Conservation (phyloP, 2,888 invertebrate species). For the Dolomedes plantarius region DNA sequence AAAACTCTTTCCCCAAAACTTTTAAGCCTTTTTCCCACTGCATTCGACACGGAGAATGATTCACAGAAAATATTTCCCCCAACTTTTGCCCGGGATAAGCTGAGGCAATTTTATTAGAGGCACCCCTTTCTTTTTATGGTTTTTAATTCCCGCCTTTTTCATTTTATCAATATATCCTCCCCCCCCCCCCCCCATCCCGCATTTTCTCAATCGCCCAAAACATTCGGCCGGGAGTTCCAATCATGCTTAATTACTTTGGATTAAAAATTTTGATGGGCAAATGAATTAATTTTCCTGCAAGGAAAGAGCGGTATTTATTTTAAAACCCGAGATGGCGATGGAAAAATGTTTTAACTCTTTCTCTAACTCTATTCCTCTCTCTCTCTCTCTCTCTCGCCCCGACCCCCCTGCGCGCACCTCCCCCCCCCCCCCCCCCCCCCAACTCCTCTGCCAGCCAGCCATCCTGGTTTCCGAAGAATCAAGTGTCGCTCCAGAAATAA, state of each 20-base stretch:
- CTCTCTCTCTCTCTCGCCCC: constrained; percentile 1
- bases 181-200: background rate
- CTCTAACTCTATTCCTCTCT: background rate
- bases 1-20: background rate
- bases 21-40: background rate
- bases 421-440: constrained; percentile 13
- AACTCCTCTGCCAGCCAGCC: constrained; percentile 13
- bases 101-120: background rate
- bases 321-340: constrained; percentile 53
- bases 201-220: constrained; percentile 24
- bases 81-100: constrained; percentile 5
- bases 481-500: constrained; percentile 58
- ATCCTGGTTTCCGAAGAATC: constrained; percentile 21
- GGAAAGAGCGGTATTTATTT: constrained; percentile 57
- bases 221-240: constrained; percentile 36
- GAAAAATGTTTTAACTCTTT: constrained; percentile 20
- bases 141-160: constrained; percentile 25
- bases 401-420: too few species aligned
- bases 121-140: constrained; percentile 1
- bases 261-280: constrained; percentile 69
- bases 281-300: constrained; percentile 62
- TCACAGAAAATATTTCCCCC: background rate
- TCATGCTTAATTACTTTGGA: constrained; percentile 69
- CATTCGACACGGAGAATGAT: background rate
- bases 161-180: background rate